Evolutionary conservation across 2,888 invertebrate species (phyloP), one percentile per base, ranked within the genome.

Genomic region (Colletes collaris): DNA sequence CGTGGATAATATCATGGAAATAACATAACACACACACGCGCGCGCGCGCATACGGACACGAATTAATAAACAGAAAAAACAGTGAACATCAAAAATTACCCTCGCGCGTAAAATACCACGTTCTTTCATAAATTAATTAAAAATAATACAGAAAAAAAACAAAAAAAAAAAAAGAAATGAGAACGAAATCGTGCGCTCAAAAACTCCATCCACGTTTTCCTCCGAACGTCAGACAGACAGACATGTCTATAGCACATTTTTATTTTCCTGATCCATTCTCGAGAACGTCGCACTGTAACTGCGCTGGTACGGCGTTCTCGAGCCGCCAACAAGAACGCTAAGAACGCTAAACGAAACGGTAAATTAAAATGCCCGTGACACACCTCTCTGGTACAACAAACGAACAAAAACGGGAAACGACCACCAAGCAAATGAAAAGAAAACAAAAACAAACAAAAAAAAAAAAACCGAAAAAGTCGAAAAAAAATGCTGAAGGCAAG

Each of bases 241-340:
- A 85, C 87, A 87, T 86, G 86, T 85, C 85, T 85, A 52, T 87
- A 85, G 75, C 87, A 86, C 74, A 79, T 35, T 66, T 49, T 63
- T 46, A 19, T 62, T 50, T 74, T 52, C 52, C 55, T 56, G 68
- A 79, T 68, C 53, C 52, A 35, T 70, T 16, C 70, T 80, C 70
- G 75, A 67, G 59, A 63, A 60, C 56, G 65, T 63, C 35, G 37
- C 37, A 59, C 13, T 56, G 46, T 62, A 35, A 50, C 27, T 52
- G 10, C 19, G 16, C 13, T 50, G 37, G 1, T 50, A 5, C 49
- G 69, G 56, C 59, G 66, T 67, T 75, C 63, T 40, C 52, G 66
- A 80, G 50, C 3, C 56, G 13, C 27, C n/a, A 13, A 19, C 13
- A 11, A 6, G 19, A 63, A 67, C 19, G 8, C 58, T 44, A 40